Conservation (phyloP, 2,888 invertebrate species). For the Pheosia tremula region DNA sequence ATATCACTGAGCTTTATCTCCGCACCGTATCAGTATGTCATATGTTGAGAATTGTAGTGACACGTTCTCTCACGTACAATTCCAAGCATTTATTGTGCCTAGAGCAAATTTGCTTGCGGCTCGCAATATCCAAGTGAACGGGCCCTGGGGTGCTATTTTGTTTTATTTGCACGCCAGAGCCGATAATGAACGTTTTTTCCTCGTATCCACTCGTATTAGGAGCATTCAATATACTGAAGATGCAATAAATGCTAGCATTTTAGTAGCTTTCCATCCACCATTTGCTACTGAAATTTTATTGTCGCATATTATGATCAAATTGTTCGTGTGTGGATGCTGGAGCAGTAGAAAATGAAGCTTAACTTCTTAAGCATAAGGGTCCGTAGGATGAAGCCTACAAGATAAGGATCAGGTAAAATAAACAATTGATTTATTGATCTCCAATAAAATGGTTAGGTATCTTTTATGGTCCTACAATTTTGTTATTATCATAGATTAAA, state of each 20-base stretch:
- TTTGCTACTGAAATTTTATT: conserved; percentile 58
- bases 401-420: conserved; percentile 58
- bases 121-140: conserved; percentile 78
- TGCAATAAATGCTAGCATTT: conserved; percentile 68
- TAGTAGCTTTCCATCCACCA: conserved; percentile 46
- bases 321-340: conserved; percentile 42
- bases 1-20: conserved; percentile 34
- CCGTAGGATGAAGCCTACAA: conserved; percentile 33
- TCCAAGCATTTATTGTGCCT: conserved; percentile 78
- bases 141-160: conserved; percentile 74
- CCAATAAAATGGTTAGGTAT: conserved; percentile 60
- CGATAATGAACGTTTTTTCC: conserved; percentile 80
- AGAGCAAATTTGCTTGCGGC: conserved; percentile 81
- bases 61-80: conserved; percentile 63
- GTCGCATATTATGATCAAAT: conserved; percentile 57
- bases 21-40: conserved; percentile 37
- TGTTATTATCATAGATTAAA: conserved; percentile 40
- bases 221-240: conserved; percentile 72
- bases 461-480: conserved; percentile 54
- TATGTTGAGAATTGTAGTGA: conserved; percentile 54
- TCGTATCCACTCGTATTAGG: conserved; percentile 51
- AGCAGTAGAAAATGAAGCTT: conserved; percentile 38
- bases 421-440: conserved; percentile 65
- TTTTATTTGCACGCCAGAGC: conserved; percentile 74
- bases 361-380: conserved; percentile 37